Percentiles rank a stretch among this genome's conserved stretches.
These are phyloP conservation scores for Cervus canadensis DNA, from an alignment of 2,113 vertebrate species.

Conservation along the genomic window DNA sequence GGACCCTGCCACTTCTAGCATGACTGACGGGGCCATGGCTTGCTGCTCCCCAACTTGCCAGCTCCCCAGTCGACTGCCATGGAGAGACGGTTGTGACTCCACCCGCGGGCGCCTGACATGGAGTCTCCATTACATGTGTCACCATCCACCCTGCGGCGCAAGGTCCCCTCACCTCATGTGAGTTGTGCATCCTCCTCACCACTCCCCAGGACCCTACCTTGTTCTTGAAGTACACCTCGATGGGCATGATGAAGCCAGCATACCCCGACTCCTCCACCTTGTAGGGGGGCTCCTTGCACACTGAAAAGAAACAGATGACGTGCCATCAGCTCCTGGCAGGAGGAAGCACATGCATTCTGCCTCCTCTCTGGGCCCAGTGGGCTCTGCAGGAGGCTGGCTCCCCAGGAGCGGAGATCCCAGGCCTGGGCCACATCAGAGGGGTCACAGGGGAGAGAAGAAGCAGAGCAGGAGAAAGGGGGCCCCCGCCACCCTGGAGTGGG, in stretches of 20 bases:
- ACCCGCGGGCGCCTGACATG: accelerated
- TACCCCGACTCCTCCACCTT: constrained; percentile 99
- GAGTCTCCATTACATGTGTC: background rate
- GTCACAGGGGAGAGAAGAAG: background rate
- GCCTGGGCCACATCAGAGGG: background rate
- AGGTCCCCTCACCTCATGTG: background rate
- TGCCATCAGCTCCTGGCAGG: background rate
- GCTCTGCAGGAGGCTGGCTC: background rate
- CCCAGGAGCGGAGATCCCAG: background rate
- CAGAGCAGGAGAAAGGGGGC: background rate
- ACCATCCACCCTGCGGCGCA: background rate
- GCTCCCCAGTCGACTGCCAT: background rate
- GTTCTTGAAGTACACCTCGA: constrained; percentile 99
- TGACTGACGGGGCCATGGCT: background rate
- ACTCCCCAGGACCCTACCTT: constrained; percentile 82
- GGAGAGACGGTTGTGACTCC: accelerated
- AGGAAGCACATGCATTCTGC: background rate
- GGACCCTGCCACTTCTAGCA: background rate
- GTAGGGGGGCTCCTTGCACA: constrained; percentile 99
- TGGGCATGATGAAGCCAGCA: constrained; percentile 98
- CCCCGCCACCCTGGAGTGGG: accelerated
- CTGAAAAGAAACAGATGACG: constrained; percentile 79
- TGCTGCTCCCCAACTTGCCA: background rate
- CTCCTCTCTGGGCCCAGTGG: background rate
- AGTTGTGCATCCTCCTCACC: background rate